Base-by-base conservation (phyloP, 2,888 invertebrate species). In the Microctonus brassicae region DNA sequence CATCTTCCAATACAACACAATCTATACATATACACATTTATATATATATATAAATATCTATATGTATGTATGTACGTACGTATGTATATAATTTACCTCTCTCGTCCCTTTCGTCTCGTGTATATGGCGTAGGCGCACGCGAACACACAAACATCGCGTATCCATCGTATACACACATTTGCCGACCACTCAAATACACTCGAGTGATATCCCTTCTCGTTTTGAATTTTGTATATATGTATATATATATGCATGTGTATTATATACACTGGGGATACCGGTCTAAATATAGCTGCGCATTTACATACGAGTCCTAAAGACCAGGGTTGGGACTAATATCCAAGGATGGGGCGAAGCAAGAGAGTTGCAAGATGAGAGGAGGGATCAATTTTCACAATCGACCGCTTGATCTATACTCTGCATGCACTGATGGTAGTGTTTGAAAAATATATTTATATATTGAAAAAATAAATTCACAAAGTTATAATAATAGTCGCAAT, bases 211-310 rank as follows among this genome's bases (percentile, higher is more conserved):
- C 71, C 73, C 70, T 69, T 73, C 70, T 70, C 69, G 73, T 74
- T 74, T 55, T 64, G 53, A 69, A 62, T 52, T 66, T 55, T 70
- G 79, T 81, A 80, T 80, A n/a, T n/a, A n/a, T n/a, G n/a, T n/a
- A n/a, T n/a, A 36, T 65, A n/a, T n/a, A n/a, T n/a, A n/a, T n/a
- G n/a, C n/a, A n/a, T n/a, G 65, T 42, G 36, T 66, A 55, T 65
- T 55, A 57, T 79, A 82, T 83, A 83, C 81, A 82, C 77, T 79
- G 81, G 81, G 81, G 81, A 82, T 83, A 84, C 83, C 78, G 82
- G 83, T 84, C 87, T 87, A 86, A 87, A 87, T 86, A 87, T 87
- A 87, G 86, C 85, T 76, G 77, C 82, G 82, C 84, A 86, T 86
- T 87, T 86, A 85, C 87, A 86, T 86, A 82, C 83, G 82, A 81